Percentiles rank a stretch among this genome's conserved stretches.
Conservation (phyloP, 2,888 invertebrate genomes). For the Metacarcinus magister region DNA sequence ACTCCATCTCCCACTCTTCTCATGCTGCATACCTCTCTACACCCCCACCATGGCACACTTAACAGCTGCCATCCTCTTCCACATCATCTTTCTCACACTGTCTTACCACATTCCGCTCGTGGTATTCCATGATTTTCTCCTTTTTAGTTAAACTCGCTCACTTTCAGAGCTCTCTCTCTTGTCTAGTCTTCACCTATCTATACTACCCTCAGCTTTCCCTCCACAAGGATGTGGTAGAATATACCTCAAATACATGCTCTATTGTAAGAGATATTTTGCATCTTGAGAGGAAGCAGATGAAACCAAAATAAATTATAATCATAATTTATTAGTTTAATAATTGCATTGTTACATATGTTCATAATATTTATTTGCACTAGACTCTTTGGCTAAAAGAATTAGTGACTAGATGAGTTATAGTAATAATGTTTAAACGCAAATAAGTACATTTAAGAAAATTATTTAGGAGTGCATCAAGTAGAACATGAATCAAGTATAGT, state of each 20-base stretch:
- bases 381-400: constrained; percentile 18
- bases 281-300: not conserved
- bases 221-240: no score
- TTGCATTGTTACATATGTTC: not conserved
- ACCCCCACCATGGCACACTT: no score
- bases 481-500: not conserved
- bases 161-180: no score
- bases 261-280: not conserved
- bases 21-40: no score
- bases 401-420: not conserved
- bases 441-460: not conserved
- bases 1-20: no score
- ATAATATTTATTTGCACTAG: constrained; percentile 16
- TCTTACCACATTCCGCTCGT: no score
- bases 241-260: not conserved
- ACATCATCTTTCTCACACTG: no score
- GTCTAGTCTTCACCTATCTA: no score
- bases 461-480: not conserved
- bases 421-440: not conserved
- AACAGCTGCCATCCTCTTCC: no score
- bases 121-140: no score
- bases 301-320: not conserved
- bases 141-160: no score
- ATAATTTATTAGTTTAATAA: not conserved
- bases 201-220: no score